These are phyloP conservation scores for Hippopotamus amphibius DNA, from an alignment of 2,113 vertebrate genomes.

Conservation along the genomic window DNA sequence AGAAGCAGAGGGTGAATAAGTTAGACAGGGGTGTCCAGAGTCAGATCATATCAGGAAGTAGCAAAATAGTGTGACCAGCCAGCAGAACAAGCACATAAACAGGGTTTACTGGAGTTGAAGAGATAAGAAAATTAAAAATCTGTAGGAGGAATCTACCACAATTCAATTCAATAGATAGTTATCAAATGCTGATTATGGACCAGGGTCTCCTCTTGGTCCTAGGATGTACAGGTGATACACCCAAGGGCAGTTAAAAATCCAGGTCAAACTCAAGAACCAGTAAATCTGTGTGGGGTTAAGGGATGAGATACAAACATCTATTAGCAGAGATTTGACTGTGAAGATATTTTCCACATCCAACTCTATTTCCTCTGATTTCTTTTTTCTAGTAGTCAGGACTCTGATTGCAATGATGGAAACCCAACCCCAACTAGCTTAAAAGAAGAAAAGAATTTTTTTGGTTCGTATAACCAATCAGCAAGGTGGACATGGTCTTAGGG, in stretches of 20 bases:
- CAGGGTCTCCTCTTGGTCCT: background rate
- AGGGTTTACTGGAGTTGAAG: background rate
- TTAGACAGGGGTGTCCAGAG: background rate
- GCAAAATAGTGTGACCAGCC: background rate
- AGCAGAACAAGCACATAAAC: background rate
- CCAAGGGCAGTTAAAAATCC: background rate
- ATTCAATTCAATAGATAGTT: background rate
- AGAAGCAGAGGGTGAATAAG: background rate
- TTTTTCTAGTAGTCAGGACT: background rate
- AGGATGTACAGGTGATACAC: background rate
- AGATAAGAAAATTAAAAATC: slow-evolving; percentile 22
- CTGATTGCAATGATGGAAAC: background rate
- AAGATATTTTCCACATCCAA: background rate
- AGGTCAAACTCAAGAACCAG: background rate
- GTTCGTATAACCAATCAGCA: background rate
- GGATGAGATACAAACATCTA: background rate
- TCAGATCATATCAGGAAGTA: background rate
- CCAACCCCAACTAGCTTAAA: background rate
- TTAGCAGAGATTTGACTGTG: background rate
- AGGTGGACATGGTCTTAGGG: background rate
- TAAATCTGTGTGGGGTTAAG: background rate
- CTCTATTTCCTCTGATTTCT: background rate
- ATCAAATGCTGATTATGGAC: background rate
- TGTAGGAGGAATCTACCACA: background rate
- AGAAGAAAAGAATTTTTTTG: background rate